Conservation (phyloP, 2,113 vertebrate species). For the Trochalopteron elliotii region DNA sequence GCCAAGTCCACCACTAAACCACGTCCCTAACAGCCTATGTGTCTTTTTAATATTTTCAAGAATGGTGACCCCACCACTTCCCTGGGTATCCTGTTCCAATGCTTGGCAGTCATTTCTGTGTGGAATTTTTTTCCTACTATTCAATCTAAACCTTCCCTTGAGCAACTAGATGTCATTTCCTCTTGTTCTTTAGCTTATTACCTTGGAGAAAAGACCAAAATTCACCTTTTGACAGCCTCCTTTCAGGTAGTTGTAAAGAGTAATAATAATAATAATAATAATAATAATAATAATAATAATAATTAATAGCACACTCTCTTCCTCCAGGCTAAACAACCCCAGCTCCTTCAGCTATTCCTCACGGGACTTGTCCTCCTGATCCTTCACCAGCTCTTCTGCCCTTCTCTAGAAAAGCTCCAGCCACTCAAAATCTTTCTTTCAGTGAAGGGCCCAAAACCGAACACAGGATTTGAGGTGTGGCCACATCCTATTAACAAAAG, state of each 20-base stretch:
- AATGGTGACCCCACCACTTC: neutral
- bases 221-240: neutral
- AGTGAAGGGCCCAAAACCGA: neutral
- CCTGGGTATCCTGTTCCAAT: neutral
- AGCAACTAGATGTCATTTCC: rapidly evolving
- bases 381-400: neutral
- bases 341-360: neutral
- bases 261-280: neutral
- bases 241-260: neutral
- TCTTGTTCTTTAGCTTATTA: neutral
- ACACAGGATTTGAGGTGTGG: neutral
- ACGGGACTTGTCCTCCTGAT: neutral
- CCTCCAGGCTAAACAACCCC: neutral
- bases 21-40: rapidly evolving
- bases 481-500: neutral
- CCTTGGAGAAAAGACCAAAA: neutral
- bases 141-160: neutral
- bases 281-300: no score
- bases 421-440: neutral
- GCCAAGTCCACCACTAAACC: no score
- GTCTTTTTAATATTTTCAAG: neutral
- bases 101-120: neutral
- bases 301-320: neutral
- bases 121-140: neutral
- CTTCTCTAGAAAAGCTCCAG: neutral